Percentiles rank a stretch among this genome's conserved stretches.
phyloP scores from a whole-genome alignment of 2,888 invertebrate genomes.

The Macrosoma leucophasiata region DNA sequence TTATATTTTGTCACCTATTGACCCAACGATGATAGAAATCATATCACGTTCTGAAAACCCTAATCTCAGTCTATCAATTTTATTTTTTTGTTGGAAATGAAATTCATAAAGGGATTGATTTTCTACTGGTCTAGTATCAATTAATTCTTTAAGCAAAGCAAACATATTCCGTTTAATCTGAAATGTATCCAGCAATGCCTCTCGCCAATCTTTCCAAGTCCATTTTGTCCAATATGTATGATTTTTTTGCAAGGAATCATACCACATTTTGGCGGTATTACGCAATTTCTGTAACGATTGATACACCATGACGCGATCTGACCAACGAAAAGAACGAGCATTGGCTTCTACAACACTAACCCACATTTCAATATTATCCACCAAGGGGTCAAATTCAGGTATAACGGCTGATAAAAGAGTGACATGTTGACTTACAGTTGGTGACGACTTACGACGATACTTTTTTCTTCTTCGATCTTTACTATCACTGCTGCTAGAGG shows the following conservation, averaged over 20 bases:
- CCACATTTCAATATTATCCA: slow-evolving; percentile 25
- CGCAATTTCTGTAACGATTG: slow-evolving; percentile 28
- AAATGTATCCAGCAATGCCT: slow-evolving; percentile 25
- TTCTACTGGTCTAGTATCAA: slow-evolving; percentile 12
- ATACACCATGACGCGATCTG: slow-evolving; percentile 24
- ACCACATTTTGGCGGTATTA: slow-evolving; percentile 29
- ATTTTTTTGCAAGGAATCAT: slow-evolving; percentile 24
- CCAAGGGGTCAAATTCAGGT: slow-evolving; percentile 24
- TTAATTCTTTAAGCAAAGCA: slow-evolving; percentile 20
- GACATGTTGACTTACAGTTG: slow-evolving; percentile 19
- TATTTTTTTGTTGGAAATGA: slow-evolving; percentile 24
- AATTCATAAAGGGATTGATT: slow-evolving; percentile 27
- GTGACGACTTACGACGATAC: slow-evolving; percentile 6
- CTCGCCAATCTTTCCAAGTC: slow-evolving; percentile 30
- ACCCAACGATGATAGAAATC: slow-evolving; percentile 26
- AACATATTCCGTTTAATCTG: slow-evolving; percentile 24
- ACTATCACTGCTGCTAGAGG: slow-evolving; percentile 2
- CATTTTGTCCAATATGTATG: slow-evolving; percentile 28
- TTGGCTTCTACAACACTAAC: slow-evolving; percentile 29
- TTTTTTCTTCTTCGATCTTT: slow-evolving; percentile 1
- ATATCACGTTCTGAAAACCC: slow-evolving; percentile 25
- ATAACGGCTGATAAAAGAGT: slow-evolving; percentile 21
- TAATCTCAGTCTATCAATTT: slow-evolving; percentile 25
- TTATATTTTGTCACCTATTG: slow-evolving; percentile 26
- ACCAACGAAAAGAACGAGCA: slow-evolving; percentile 27